Base-by-base conservation (phyloP, 1,140 invertebrate species). In the Globodera ellingtonae region DNA sequence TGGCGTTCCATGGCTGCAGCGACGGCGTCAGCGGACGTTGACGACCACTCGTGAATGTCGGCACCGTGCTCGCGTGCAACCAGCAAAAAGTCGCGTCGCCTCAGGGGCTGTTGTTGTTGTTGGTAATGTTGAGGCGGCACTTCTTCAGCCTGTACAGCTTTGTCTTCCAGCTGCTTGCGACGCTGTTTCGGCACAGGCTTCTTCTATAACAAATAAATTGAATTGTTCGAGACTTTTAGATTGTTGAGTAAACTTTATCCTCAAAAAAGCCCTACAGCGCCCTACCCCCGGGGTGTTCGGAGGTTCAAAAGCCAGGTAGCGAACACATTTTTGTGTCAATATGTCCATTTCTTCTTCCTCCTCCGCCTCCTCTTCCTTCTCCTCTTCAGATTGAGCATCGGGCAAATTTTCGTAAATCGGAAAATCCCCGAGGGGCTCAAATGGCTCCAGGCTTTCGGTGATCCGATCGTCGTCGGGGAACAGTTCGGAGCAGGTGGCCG, bases 21-120 rank as follows among this genome's bases (percentile, higher is more conserved):
- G 44, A 21, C 46, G 56, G 46, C 44, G 50, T 75, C 73, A 9
- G n/a, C 52, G 18, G 44, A n/a, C 56, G 56, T 75, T 44, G 65
- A 56, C 15, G 56, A 46, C 59, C 52, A 77, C 62, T 77, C 75
- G 35, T 62, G 65, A 69, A 77, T 69, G 50, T 77, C 75, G 6
- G 75, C 75, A n/a, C 75, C 75, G 75, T 77, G n/a, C 48, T 77
- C 75, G 59, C 69, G 62, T 47, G 24, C 2, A 6, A 77, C 62
- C 24, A 77, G 47, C 52, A 67, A 67, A n/a, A 70, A 77, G 69
- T 77, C 44, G 59, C 8, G 62, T 62, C 52, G 48, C n/a, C 65
- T 18, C 35, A 13, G 46, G 15, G 46, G 56, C 10, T 10, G 56
- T 62, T 62, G 56, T 18, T 59, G 10, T 62, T 62, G 10, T 62